Conservation (phyloP, 1,140 invertebrate genomes). For the Microplitis demolitor region DNA sequence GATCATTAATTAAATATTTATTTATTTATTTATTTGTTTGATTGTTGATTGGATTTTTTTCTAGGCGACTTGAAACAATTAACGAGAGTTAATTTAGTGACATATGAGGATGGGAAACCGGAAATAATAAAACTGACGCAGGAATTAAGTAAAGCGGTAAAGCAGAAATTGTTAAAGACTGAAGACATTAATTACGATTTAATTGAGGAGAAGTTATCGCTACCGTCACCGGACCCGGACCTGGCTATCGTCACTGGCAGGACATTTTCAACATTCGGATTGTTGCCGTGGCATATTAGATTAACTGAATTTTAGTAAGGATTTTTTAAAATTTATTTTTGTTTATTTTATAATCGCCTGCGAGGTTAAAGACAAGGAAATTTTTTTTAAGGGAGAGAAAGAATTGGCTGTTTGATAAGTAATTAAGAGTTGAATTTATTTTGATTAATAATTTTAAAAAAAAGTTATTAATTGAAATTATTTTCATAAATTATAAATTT, state of each 20-base stretch:
- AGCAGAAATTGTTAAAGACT: slow-evolving; percentile 40
- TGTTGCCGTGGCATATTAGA: slow-evolving; percentile 75
- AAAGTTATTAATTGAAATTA: too few relatives aligned
- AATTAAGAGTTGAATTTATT: too few relatives aligned
- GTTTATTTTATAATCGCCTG: too few relatives aligned
- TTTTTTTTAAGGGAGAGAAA: too few relatives aligned
- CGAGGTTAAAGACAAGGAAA: too few relatives aligned
- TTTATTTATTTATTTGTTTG: neutral
- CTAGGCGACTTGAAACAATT: slow-evolving; percentile 34
- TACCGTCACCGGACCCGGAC: slow-evolving; percentile 69
- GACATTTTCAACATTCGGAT: slow-evolving; percentile 65
- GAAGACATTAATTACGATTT: slow-evolving; percentile 56
- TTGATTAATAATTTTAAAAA: too few relatives aligned
- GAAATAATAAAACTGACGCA: slow-evolving; percentile 58
- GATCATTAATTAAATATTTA: neutral
- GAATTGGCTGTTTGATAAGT: too few relatives aligned
- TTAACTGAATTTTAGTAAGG: slow-evolving; percentile 71
- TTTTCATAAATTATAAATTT: too few relatives aligned
- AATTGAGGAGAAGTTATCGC: slow-evolving; percentile 61
- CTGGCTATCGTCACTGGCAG: slow-evolving; percentile 68
- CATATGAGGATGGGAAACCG: slow-evolving; percentile 62
- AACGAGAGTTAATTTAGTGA: slow-evolving; percentile 60
- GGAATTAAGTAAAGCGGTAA: slow-evolving; percentile 51
- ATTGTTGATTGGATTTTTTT: neutral
- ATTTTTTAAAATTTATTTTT: too few relatives aligned